Evolutionary conservation across 2,888 invertebrate genomes (phyloP).

Genomic region (Microctonus aethiopoides): DNA sequence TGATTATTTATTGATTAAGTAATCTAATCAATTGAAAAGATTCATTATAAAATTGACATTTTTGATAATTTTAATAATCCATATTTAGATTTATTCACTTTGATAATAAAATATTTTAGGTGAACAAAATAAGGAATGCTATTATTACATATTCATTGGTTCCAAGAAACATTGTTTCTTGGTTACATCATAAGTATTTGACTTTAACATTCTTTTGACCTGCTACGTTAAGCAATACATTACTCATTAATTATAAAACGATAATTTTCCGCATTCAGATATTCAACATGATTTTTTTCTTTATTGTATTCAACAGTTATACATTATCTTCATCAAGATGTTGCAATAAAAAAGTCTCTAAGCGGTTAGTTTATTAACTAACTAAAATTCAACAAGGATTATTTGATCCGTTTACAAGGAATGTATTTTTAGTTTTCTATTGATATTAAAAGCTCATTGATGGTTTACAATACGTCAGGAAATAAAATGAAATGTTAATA

Average conservation of each 20-base stretch:
- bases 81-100: background rate
- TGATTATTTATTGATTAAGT: no score
- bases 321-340: background rate
- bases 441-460: background rate
- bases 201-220: background rate
- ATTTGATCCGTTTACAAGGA: constrained; percentile 36
- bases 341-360: background rate
- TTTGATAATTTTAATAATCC: no score
- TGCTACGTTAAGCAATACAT: background rate
- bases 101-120: background rate
- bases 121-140: background rate
- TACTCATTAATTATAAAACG: background rate
- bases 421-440: background rate
- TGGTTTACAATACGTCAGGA: background rate
- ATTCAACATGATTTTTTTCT: background rate
- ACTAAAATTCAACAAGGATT: background rate
- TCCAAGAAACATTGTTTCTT: background rate
- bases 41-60: no score
- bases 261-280: background rate
- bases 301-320: background rate
- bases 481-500: constrained; percentile 15
- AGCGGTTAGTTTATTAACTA: background rate
- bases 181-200: background rate
- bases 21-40: no score
- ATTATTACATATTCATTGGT: background rate